Evolutionary conservation across 1,140 invertebrate genomes (phyloP).

Genomic region (Zaprionus kolodkinae): DNA sequence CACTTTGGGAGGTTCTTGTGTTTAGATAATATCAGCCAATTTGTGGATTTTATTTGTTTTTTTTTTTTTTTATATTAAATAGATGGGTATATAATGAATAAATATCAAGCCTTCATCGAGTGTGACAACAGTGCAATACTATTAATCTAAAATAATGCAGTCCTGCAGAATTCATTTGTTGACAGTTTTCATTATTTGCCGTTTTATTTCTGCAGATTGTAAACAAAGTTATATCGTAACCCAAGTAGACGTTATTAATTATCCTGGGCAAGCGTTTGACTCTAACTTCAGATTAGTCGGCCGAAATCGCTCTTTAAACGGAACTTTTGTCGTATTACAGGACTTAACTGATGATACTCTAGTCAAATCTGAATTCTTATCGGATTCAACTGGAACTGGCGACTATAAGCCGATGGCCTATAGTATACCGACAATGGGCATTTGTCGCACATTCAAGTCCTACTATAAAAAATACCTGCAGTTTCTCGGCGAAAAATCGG

Average conservation of each 20-base stretch:
- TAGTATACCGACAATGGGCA: constrained; percentile 14
- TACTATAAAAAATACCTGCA: constrained; percentile 28
- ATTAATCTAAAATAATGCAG: neutral
- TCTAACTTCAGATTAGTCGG: constrained; percentile 30
- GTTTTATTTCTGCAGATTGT: too few species aligned
- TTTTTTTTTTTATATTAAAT: too few species aligned
- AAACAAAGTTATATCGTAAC: constrained; percentile 2
- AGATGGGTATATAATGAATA: too few species aligned
- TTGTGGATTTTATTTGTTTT: too few species aligned
- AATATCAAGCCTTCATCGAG: too few species aligned
- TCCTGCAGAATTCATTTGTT: neutral
- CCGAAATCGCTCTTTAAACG: constrained; percentile 44
- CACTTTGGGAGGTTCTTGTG: too few species aligned
- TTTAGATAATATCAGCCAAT: too few species aligned
- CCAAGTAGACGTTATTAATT: constrained; percentile 7
- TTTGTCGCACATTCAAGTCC: constrained; percentile 28
- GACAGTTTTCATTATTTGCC: neutral
- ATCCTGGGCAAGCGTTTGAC: constrained; percentile 14
- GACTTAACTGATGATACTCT: constrained; percentile 31
- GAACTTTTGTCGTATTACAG: constrained; percentile 16
- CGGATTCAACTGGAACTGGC: constrained; percentile 29
- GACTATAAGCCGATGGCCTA: constrained; percentile 43
- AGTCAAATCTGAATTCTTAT: constrained; percentile 25
- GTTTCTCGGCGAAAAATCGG: constrained; percentile 8
- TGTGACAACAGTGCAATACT: too few species aligned